Evolutionary conservation across 2,888 invertebrate genomes (phyloP).

Genomic region (Carterocephalus palaemon): DNA sequence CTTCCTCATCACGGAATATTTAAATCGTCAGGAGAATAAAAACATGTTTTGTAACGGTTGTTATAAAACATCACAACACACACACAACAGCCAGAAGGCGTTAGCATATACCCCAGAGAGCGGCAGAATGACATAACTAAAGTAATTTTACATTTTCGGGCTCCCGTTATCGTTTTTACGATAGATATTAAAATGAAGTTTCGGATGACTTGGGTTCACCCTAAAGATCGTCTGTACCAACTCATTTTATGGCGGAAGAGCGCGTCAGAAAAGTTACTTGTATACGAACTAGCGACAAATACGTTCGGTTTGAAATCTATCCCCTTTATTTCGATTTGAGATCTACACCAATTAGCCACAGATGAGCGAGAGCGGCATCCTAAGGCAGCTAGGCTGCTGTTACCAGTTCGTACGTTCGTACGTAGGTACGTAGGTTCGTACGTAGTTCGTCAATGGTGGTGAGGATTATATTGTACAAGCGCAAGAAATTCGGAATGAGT

Average conservation of each 20-base stretch:
- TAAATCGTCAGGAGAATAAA: conserved; percentile 15
- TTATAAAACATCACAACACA: conserved; percentile 9
- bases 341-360: neutral
- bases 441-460: too few relatives aligned
- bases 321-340: conserved; percentile 4
- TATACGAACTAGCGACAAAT: conserved; percentile 3
- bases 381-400: too few relatives aligned
- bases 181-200: conserved; percentile 24
- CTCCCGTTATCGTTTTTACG: conserved; percentile 20
- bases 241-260: conserved; percentile 10
- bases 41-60: conserved; percentile 25
- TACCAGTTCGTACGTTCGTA: too few relatives aligned
- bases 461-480: neutral
- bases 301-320: conserved; percentile 5
- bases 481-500: neutral
- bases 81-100: too few relatives aligned
- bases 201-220: conserved; percentile 15
- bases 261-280: conserved; percentile 2
- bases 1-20: conserved; percentile 13
- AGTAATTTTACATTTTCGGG: conserved; percentile 18
- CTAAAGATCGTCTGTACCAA: conserved; percentile 19
- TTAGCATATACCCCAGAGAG: too few relatives aligned
- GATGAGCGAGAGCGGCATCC: too few relatives aligned
- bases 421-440: too few relatives aligned
- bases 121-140: conserved; percentile 21